Percentiles rank a stretch among this genome's conserved stretches.
These are phyloP conservation scores for Cossypha dichroa DNA, from an alignment of 2,797 vertebrate genomes.

Conservation along the genomic window DNA sequence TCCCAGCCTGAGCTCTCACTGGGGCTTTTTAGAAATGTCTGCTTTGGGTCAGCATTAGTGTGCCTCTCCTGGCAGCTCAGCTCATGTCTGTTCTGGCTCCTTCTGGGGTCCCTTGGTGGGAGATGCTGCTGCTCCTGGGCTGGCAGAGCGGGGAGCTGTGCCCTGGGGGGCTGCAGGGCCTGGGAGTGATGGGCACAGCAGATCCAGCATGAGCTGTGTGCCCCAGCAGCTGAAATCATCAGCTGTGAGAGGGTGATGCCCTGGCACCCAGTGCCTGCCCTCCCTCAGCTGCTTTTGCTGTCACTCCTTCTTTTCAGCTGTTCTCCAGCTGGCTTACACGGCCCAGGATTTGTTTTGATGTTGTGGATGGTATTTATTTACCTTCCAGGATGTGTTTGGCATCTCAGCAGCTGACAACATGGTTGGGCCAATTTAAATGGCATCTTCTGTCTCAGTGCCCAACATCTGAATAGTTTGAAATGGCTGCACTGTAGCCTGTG, in stretches of 20 bases:
- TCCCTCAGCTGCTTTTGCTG: background rate
- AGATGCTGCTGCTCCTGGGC: background rate
- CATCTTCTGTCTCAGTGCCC: background rate
- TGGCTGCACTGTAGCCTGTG: background rate
- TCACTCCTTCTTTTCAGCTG: background rate
- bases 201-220: background rate
- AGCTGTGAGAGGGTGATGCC: background rate
- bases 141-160: background rate
- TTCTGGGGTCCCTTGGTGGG: background rate
- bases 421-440: background rate
- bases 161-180: too few relatives aligned
- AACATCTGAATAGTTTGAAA: background rate
- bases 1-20: background rate
- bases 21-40: rapidly evolving
- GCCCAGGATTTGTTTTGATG: background rate
- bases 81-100: background rate
- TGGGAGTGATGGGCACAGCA: rapidly evolving
- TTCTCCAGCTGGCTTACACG: background rate
- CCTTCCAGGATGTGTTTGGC: background rate
- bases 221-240: background rate
- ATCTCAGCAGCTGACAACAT: background rate
- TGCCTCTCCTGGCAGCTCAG: background rate
- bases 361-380: background rate
- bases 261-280: background rate
- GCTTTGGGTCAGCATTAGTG: background rate